Conservation (phyloP, 2,113 vertebrate genomes). For the Syngnathus typhle region DNA sequence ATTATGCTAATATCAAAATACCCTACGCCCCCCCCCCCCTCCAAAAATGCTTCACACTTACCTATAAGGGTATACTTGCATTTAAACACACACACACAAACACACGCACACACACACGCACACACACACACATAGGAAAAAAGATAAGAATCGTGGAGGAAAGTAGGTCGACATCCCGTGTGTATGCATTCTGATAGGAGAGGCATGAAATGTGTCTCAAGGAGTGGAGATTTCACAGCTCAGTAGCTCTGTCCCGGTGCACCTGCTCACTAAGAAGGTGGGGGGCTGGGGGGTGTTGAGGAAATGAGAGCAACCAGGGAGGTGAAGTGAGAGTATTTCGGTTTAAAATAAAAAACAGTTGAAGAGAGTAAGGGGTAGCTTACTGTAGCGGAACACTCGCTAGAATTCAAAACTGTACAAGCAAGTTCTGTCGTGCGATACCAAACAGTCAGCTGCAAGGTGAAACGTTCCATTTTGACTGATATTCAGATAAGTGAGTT, state of each 20-base stretch:
- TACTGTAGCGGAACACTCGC: slow-evolving; percentile 3
- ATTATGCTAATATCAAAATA: neutral
- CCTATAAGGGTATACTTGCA: neutral
- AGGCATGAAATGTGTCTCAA: slow-evolving; percentile 52
- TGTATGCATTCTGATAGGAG: slow-evolving; percentile 29
- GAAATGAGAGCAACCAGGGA: slow-evolving; percentile 29
- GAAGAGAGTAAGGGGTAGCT: slow-evolving; percentile 11
- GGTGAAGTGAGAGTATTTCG: slow-evolving; percentile 22
- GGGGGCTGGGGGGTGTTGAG: slow-evolving; percentile 4
- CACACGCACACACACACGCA: too few species aligned
- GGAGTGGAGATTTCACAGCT: slow-evolving; percentile 60
- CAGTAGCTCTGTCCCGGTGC: slow-evolving; percentile 58
- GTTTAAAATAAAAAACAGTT: slow-evolving; percentile 9
- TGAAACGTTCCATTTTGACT: neutral
- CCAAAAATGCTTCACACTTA: neutral
- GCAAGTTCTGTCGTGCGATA: neutral
- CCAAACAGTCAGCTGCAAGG: neutral
- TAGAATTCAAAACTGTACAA: neutral
- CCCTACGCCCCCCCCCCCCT: too few species aligned
- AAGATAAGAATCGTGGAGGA: slow-evolving; percentile 6
- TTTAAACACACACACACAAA: neutral
- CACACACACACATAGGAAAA: slow-evolving; percentile 13
- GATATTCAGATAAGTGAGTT: neutral
- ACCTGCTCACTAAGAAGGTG: slow-evolving; percentile 55
- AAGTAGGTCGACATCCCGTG: slow-evolving; percentile 35